These are phyloP conservation scores for Synaphobranchus kaupii DNA, from an alignment of 2,797 vertebrate species.

Conservation along the genomic window DNA sequence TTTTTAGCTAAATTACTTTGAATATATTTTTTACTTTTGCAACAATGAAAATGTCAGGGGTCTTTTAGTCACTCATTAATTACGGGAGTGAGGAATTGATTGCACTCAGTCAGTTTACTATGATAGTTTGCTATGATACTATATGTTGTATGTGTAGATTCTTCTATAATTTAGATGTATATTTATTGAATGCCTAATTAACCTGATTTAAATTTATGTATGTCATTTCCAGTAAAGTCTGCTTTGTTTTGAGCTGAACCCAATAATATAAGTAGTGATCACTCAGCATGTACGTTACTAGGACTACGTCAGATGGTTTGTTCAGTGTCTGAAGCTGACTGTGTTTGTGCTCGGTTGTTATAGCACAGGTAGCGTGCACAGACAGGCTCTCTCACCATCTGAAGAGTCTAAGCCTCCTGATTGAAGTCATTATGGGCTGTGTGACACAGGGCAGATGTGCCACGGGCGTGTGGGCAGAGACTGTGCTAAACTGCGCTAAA, in stretches of 20 bases:
- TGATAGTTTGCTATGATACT: background rate
- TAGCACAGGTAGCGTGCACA: background rate
- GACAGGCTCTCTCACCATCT: background rate
- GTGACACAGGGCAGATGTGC: background rate
- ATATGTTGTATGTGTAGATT: background rate
- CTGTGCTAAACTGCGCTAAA: no score
- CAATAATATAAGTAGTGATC: background rate
- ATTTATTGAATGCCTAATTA: background rate
- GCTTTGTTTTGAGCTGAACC: background rate
- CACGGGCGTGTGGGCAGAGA: background rate
- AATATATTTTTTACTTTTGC: no score
- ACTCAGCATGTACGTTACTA: background rate
- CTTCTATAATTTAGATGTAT: no score
- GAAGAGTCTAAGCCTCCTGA: background rate
- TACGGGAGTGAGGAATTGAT: background rate
- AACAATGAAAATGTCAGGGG: background rate
- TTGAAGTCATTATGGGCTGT: background rate
- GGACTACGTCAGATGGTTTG: background rate
- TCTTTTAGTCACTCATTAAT: background rate
- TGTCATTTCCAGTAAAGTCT: background rate
- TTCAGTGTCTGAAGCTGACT: background rate
- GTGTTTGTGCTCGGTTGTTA: background rate
- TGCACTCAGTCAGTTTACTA: background rate
- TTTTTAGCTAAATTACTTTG: background rate
- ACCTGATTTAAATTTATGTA: background rate